These are phyloP conservation scores for Atrina japonica DNA, from an alignment of 2,888 invertebrate species.

Conservation along the genomic window DNA sequence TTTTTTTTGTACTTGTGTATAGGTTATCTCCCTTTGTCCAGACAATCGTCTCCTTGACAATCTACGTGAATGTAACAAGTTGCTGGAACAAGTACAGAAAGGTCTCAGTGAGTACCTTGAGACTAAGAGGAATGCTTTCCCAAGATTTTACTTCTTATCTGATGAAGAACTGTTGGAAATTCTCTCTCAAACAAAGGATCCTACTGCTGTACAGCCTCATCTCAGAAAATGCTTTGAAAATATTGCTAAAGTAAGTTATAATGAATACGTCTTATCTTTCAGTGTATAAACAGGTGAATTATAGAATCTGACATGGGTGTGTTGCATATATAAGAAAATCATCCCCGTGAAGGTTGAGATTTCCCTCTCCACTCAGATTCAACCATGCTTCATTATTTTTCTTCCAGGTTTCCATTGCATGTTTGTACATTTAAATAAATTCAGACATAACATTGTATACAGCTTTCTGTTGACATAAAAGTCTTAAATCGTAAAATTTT, in stretches of 20 bases:
- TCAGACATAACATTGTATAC: no score
- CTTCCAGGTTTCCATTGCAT: no score
- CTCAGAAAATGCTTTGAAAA: conserved; percentile 92
- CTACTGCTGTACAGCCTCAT: conserved; percentile 83
- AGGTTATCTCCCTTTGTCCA: conserved; percentile 81
- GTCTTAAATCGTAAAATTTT: no score
- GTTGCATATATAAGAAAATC: no score
- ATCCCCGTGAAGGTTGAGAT: no score
- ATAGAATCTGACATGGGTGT: no score
- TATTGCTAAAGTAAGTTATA: conserved; percentile 84
- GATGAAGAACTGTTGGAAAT: conserved; percentile 81
- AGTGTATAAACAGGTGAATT: no score
- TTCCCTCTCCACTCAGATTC: no score
- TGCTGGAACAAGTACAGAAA: conserved; percentile 81
- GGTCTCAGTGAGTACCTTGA: conserved; percentile 81
- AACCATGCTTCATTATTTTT: no score
- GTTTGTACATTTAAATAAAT: no score
- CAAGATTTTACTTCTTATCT: conserved; percentile 82
- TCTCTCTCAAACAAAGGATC: conserved; percentile 81
- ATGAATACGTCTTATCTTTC: background rate
- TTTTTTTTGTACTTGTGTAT: no score
- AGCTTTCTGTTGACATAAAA: no score
- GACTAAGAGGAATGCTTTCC: conserved; percentile 82
- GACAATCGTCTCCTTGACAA: conserved; percentile 85
- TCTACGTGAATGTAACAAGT: conserved; percentile 86